Conservation (phyloP, 2,888 invertebrate genomes). For the Mythimna pallens region DNA sequence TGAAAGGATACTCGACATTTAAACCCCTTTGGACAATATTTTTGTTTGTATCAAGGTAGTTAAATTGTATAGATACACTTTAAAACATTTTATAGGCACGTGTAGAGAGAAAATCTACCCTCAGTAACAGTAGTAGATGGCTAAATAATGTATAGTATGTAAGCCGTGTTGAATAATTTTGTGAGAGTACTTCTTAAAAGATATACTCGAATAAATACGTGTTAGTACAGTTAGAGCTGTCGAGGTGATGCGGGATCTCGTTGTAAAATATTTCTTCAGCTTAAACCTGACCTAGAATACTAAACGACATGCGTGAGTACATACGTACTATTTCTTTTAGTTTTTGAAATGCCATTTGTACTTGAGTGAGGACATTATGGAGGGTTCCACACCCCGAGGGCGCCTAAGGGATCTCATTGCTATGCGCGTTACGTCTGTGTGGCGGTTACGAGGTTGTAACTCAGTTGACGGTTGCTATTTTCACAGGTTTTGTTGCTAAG, state of each 20-base stretch:
- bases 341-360: slow-evolving; percentile 13
- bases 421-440: slow-evolving; percentile 17
- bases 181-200: slow-evolving; percentile 2
- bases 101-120: neutral
- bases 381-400: neutral
- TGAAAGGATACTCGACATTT: neutral
- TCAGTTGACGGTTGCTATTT: neutral
- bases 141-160: slow-evolving; percentile 1
- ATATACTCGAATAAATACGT: slow-evolving; percentile 1
- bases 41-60: slow-evolving; percentile 1
- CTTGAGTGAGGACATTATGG: neutral
- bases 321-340: slow-evolving; percentile 1
- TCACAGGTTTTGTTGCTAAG: slow-evolving; percentile 2
- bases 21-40: slow-evolving; percentile 2
- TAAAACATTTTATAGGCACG: slow-evolving; percentile 1
- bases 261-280: slow-evolving; percentile 6
- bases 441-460: neutral
- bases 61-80: neutral
- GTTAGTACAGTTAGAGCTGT: neutral
- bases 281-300: slow-evolving; percentile 17
- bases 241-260: slow-evolving; percentile 7
- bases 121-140: neutral
- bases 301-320: slow-evolving; percentile 9
- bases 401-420: slow-evolving; percentile 7
- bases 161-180: slow-evolving; percentile 24